Percentiles rank a stretch among this genome's conserved stretches.
Conservation (phyloP, 2,113 vertebrate genomes). For the Pandion haliaetus region DNA sequence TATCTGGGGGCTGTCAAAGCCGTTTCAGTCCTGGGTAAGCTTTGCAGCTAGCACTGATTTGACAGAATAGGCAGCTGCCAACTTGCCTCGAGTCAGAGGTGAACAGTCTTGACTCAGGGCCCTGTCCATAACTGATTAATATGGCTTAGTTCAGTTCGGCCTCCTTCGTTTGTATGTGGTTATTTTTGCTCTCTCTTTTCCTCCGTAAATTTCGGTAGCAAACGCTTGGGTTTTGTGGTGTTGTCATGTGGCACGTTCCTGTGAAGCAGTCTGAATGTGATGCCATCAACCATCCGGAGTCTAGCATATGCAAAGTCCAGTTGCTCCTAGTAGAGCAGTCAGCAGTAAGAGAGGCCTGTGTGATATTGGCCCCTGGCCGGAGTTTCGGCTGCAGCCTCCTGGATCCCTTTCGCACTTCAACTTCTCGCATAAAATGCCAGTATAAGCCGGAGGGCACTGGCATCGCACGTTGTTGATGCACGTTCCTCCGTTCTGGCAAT, state of each 20-base stretch:
- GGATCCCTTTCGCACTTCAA: conserved; percentile 80
- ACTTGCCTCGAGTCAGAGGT: conserved; percentile 64
- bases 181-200: neutral
- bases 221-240: neutral
- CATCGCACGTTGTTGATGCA: conserved; percentile 91
- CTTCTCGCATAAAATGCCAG: conserved; percentile 92
- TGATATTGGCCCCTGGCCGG: conserved; percentile 44
- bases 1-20: neutral
- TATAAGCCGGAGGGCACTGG: conserved; percentile 83
- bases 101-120: conserved; percentile 70
- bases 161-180: conserved; percentile 45
- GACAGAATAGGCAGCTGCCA: conserved; percentile 71
- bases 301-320: conserved; percentile 34
- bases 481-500: conserved; percentile 93
- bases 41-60: conserved; percentile 38
- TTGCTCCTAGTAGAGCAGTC: conserved; percentile 63
- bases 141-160: conserved; percentile 90
- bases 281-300: neutral
- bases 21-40: conserved; percentile 29
- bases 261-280: conserved; percentile 42
- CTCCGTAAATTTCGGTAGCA: neutral
- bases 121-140: conserved; percentile 74
- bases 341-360: conserved; percentile 51
- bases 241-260: conserved; percentile 57
- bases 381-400: conserved; percentile 78